These are phyloP conservation scores for Zaprionus camerounensis DNA, from an alignment of 1,140 invertebrate species.

Conservation along the genomic window DNA sequence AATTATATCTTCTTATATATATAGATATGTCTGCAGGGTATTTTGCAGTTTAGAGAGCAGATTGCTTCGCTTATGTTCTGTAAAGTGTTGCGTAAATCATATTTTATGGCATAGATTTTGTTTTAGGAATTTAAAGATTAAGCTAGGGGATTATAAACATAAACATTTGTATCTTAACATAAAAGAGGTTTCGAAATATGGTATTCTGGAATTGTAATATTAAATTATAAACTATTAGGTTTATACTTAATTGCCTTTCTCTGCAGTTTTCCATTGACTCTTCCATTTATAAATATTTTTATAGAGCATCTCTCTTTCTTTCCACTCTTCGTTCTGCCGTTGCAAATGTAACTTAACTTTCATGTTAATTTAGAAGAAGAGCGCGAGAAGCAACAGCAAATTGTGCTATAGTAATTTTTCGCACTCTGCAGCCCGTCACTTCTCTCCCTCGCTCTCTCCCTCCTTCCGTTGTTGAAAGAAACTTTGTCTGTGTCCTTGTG, in stretches of 20 bases:
- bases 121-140: background rate
- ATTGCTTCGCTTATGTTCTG: rapidly evolving
- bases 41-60: background rate
- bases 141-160: background rate
- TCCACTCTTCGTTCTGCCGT: background rate
- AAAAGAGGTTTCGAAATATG: background rate
- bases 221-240: background rate
- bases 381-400: conserved; percentile 3
- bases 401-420: conserved; percentile 40
- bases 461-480: conserved; percentile 29
- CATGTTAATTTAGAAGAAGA: conserved; percentile 26
- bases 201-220: background rate
- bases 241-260: too few relatives aligned
- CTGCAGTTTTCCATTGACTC: background rate
- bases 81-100: background rate
- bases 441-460: background rate
- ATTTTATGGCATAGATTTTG: background rate
- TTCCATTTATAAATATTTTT: background rate
- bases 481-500: conserved; percentile 27
- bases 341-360: conserved; percentile 11
- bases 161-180: background rate
- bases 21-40: background rate
- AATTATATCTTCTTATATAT: background rate
- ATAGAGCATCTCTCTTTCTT: background rate
- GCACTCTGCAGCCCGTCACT: conserved; percentile 19